Evolutionary conservation across 2,113 vertebrate genomes (phyloP), one percentile per base, ranked within the genome.

Genomic region (Fulmarus glacialis): DNA sequence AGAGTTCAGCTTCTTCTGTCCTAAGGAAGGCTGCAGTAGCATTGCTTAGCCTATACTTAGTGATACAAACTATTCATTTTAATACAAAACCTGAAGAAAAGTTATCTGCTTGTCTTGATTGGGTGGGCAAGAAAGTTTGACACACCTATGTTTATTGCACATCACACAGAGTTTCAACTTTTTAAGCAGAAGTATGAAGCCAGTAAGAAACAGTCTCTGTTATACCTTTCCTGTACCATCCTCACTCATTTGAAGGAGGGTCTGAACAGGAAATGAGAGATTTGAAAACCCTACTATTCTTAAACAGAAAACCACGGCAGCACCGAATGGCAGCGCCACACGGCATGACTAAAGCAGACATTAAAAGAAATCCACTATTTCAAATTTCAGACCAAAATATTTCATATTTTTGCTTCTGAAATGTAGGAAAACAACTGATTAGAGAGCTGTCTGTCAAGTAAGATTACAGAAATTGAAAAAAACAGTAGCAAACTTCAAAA

Each of bases 101-200:
- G 11, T 38, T 60, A 53, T 32, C 12, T 82, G 52, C 29, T 67
- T 67, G 42, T 55, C 47, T 40, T 40, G 40, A 40, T 40, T n/a
- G 38, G 2, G 22, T 32, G 16, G 17, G 9, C 1, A 14, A 45
- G 9, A 14, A 66, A 71, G 20, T 47, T 56, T 67, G 47, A 78
- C 17, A 42, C 0, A 0, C 3, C 17, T 63, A 6, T 4, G 5
- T 24, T 80, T 63, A 64, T 2, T 63, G 56, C 12, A 36, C 16
- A 32, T 21, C 45, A 72, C 20, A 64, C 4, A 56, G 3, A 42
- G 12, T 63, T 59, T 47, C 43, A 92, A 47, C 13, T 79, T 55
- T 64, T 60, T 60, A 55, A 58, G 38, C 5, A 63, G 17, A 70
- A 74, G 40, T 14, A 87, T 0, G 1, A 11, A 85, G 12, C 6